Conservation (phyloP, 35 echinoderm and acorn worm genomes). For the Acanthaster planci region DNA sequence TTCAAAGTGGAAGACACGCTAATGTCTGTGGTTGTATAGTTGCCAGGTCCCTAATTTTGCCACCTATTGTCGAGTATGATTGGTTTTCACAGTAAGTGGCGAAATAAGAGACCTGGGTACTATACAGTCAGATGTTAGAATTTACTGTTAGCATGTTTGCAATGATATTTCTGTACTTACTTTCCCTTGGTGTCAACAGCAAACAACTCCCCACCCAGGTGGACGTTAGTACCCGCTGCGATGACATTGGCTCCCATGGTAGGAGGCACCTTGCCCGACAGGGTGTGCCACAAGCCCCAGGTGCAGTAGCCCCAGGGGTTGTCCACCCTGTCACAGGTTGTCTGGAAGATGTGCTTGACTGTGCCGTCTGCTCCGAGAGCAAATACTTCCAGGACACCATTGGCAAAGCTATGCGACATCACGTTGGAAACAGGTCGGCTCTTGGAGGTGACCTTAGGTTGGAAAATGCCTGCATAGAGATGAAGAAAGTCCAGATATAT, state of each 20-base stretch:
- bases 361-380: conserved; percentile 46
- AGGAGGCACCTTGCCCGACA: conserved; percentile 31
- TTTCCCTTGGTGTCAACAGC: conserved; percentile 38
- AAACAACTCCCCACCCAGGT: conserved; percentile 60
- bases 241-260: conserved; percentile 35
- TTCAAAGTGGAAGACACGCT: too few relatives aligned
- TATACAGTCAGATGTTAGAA: too few relatives aligned
- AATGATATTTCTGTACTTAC: conserved; percentile 46
- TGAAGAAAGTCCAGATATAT: neutral
- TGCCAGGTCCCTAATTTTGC: too few relatives aligned
- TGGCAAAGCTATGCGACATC: conserved; percentile 52
- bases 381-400: conserved; percentile 52
- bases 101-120: too few relatives aligned
- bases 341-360: conserved; percentile 56
- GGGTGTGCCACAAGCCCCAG: conserved; percentile 62
- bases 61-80: too few relatives aligned
- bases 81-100: too few relatives aligned
- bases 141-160: too few relatives aligned
- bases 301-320: conserved; percentile 84
- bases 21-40: too few relatives aligned
- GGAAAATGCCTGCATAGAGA: conserved; percentile 15
- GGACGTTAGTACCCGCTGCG: conserved; percentile 51
- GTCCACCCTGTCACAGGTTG: conserved; percentile 70
- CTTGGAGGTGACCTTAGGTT: conserved; percentile 19
- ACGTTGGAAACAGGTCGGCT: conserved; percentile 45